Conservation (phyloP, 2,888 invertebrate species). For the Spialia ferax region DNA sequence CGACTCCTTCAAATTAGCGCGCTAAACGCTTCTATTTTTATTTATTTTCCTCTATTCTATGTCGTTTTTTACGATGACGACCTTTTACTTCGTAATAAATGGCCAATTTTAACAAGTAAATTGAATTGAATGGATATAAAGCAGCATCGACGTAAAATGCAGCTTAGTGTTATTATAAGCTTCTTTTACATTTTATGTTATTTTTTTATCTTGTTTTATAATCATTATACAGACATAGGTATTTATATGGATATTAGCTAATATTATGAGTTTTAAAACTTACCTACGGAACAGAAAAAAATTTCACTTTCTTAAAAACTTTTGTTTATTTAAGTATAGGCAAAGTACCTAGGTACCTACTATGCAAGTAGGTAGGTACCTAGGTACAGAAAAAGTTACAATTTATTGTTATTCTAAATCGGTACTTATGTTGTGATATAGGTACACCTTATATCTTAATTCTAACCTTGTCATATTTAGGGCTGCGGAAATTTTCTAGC, state of each 20-base stretch:
- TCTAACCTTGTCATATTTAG: conserved; percentile 5
- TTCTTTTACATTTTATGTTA: conserved; percentile 20
- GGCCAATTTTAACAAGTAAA: conserved; percentile 23
- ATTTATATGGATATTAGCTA: no score
- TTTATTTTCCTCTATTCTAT: conserved; percentile 39
- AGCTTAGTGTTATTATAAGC: conserved; percentile 34
- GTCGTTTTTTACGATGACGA: conserved; percentile 47
- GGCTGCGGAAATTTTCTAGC: background rate
- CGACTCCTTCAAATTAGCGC: conserved; percentile 80
- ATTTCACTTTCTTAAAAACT: no score
- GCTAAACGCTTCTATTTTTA: conserved; percentile 54
- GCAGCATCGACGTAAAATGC: conserved; percentile 34
- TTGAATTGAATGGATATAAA: conserved; percentile 35
- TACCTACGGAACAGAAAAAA: no score
- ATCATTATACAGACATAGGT: background rate
- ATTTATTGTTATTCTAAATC: no score
- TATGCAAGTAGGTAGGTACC: no score
- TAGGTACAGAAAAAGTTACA: no score
- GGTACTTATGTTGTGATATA: no score
- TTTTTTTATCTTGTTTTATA: conserved; percentile 17
- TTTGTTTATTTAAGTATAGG: no score
- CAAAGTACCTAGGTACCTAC: no score
- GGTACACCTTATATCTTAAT: conserved; percentile 7
- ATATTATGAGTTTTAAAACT: no score
- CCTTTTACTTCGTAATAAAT: conserved; percentile 36